Conservation (phyloP, 1,140 invertebrate species). For the Lethrus apterus region DNA sequence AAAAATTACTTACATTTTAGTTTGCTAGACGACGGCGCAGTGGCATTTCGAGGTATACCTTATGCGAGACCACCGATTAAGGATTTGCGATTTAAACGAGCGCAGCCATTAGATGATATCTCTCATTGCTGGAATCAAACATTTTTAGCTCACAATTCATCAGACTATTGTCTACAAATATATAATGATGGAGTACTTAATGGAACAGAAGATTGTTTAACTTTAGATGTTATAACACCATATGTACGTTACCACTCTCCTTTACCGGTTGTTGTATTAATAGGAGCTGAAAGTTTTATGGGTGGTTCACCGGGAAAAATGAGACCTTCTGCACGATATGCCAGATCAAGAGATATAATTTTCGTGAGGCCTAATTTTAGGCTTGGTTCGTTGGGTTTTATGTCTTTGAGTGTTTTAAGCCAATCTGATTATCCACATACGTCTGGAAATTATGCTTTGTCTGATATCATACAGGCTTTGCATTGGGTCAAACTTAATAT, state of each 20-base stretch:
- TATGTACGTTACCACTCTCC: slow-evolving; percentile 64
- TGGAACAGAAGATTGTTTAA: slow-evolving; percentile 73
- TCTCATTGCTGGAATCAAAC: slow-evolving; percentile 76
- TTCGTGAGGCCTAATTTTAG: slow-evolving; percentile 78
- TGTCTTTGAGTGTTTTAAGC: slow-evolving; percentile 62
- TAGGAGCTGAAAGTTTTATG: slow-evolving; percentile 67
- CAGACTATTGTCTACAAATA: slow-evolving; percentile 58
- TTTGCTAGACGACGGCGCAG: slow-evolving; percentile 63
- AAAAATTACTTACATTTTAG: too few relatives aligned
- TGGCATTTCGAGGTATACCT: slow-evolving; percentile 77
- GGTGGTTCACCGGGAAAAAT: slow-evolving; percentile 59
- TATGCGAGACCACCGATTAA: slow-evolving; percentile 72
- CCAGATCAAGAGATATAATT: slow-evolving; percentile 64
- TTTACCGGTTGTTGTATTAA: slow-evolving; percentile 72
- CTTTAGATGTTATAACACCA: slow-evolving; percentile 69
- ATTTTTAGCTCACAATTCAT: slow-evolving; percentile 57
- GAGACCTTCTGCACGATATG: slow-evolving; percentile 41
- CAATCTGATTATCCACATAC: slow-evolving; percentile 60
- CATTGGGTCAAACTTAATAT: slow-evolving; percentile 77
- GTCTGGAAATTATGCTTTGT: slow-evolving; percentile 81
- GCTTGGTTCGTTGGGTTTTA: slow-evolving; percentile 69
- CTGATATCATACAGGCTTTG: slow-evolving; percentile 68
- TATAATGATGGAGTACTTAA: slow-evolving; percentile 54
- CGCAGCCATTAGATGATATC: slow-evolving; percentile 56
- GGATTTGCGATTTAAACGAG: slow-evolving; percentile 63